Base-by-base conservation (phyloP, 2,113 vertebrate genomes). In the Carlito syrichta region DNA sequence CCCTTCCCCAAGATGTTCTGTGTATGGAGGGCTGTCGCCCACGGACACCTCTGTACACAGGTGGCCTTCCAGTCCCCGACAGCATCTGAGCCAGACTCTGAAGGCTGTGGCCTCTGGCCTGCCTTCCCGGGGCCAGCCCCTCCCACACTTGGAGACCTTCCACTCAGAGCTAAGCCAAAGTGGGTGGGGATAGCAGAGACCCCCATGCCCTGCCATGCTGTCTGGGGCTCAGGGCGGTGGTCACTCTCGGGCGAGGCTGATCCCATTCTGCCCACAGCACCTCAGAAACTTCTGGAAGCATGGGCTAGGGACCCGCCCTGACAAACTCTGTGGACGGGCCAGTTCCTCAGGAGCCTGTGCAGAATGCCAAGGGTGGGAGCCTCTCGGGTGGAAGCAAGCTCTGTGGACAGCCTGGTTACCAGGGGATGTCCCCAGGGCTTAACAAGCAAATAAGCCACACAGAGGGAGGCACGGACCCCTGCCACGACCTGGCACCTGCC, bases 361-460 rank as follows among this genome's bases (percentile, higher is more conserved):
- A 32, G 48, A 63, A 86, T n/a, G 4, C n/a, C n/a, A n/a, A n/a
- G n/a, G n/a, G n/a, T n/a, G n/a, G 10, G 50, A 45, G 11, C 35
- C 40, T 52, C 32, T 22, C 38, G 1, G 25, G 17, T 0, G 4
- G 54, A 63, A 6, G 3, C 11, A 0, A 10, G 16, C 43, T 56
- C 92, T 17, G 25, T 0, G 0, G 73, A 66, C 17, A 50, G 35
- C 5, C 17, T 22, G 1, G 7, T 16, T 3, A 17, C 52, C 54
- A n/a, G 2, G 12, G 13, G 27, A 22, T 19, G 8, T 35, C n/a
- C 58, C 76, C 43, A 12, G 35, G 25, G 62, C 8, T 52, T 48
- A 95, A 93, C 95, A 95, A 97, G 95, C 96, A 97, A 97, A 94
- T 83, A 86, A 4, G 10, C 74, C 25, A 20, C 2, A 7, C 8